Conservation (phyloP, 2,888 invertebrate genomes). For the Polyommatus iphigenia region DNA sequence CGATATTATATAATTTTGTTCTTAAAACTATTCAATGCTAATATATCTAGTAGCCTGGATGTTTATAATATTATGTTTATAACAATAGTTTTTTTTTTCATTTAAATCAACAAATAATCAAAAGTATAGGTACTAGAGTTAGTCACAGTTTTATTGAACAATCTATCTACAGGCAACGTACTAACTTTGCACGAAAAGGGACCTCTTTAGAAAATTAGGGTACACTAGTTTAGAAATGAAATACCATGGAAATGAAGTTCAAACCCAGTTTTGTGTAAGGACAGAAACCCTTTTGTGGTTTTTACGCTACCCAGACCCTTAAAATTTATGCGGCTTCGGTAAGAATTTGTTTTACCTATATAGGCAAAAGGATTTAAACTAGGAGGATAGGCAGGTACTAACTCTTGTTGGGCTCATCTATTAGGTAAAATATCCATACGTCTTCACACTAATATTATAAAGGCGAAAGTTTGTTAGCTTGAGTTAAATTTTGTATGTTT, state of each 20-base stretch:
- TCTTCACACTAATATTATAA: no score
- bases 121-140: no score
- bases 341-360: constrained; percentile 10
- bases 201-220: constrained; percentile 19
- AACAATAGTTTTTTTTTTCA: no score
- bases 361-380: background rate
- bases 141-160: background rate
- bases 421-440: background rate
- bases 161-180: background rate
- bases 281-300: constrained; percentile 19
- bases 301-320: background rate
- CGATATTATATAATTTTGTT: no score
- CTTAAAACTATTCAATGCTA: no score
- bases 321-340: constrained; percentile 6
- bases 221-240: constrained; percentile 14
- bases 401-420: background rate
- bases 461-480: no score
- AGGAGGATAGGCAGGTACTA: background rate
- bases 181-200: constrained; percentile 1
- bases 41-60: no score
- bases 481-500: no score
- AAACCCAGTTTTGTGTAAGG: constrained; percentile 17
- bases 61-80: no score
- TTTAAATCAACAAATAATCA: no score
- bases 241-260: constrained; percentile 1